Evolutionary conservation across 2,888 invertebrate genomes (phyloP), one percentile per base, ranked within the genome.

Genomic region (Ochropleura plecta): DNA sequence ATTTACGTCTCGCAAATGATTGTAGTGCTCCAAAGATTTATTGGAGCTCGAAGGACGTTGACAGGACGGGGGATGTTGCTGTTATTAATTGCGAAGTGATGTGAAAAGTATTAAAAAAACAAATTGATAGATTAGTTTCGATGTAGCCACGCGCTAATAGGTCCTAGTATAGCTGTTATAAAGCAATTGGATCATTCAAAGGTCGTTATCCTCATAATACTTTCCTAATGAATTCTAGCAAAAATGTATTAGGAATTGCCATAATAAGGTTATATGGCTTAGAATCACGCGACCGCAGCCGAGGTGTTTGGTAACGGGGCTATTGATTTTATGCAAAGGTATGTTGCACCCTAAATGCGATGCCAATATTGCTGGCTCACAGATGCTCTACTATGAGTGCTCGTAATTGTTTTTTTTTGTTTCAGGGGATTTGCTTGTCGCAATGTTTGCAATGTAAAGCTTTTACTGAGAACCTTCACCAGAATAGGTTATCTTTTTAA

Each of bases 291-390:
- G 73, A 83, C 73, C 78, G 71, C 64, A 64, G 63, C 46, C 48
- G 64, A 73, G 72, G 82, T 80, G 81, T 81, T 79, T 70, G 76
- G 74, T 81, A 80, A 78, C 82, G 59, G 76, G 70, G 70, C 51
- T 83, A 89, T 89, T 66, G 89, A 88, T 88, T 89, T 86, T 80
- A 84, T 84, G 82, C 87, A 83, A 86, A 84, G 75, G 74, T 81
- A 53, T 81, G 72, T 80, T 88, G 88, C 88, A 88, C 86, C 82
- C 79, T 75, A 79, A 81, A 78, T 70, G 48, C 72, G 72, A 77
- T 69, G 64, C 62, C 76, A 72, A 79, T 86, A 87, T 83, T 73
- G 76, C 64, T 51, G 65, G 62, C 55, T 63, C 55, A 70, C 74
- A 83, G 71, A 76, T 74, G 59, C 20, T 48, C 48, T 60, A 62